phyloP scores from a whole-genome alignment of 2,888 invertebrate species.

The Polia nebulosa region DNA sequence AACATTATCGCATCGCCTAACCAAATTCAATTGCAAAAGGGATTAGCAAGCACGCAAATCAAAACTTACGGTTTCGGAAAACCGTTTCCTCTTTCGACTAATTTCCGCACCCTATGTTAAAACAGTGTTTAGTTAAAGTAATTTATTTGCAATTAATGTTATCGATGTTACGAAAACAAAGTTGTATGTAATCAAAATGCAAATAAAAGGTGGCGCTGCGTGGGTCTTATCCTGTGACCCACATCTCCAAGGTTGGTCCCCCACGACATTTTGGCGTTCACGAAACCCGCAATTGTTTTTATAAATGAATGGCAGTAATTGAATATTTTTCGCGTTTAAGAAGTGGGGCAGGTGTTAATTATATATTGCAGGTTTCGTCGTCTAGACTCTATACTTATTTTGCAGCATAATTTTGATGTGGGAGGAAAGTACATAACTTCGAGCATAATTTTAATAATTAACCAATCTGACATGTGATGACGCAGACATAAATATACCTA shows the following conservation, averaged over 20 bases:
- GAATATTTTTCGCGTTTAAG: conserved; percentile 56
- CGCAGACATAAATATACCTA: not conserved
- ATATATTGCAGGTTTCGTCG: conserved; percentile 41
- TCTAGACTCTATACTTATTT: conserved; percentile 38
- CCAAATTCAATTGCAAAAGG: conserved; percentile 39
- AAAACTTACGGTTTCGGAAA: conserved; percentile 44
- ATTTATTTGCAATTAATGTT: conserved; percentile 85
- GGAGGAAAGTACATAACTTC: not conserved
- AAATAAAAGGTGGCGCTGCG: conserved; percentile 81
- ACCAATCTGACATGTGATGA: not conserved
- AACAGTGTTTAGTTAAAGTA: conserved; percentile 71
- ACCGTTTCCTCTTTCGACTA: conserved; percentile 39
- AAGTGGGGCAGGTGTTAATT: conserved; percentile 56
- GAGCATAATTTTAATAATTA: not conserved
- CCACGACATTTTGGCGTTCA: conserved; percentile 72
- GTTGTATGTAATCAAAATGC: conserved; percentile 86
- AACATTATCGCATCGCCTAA: conserved; percentile 12
- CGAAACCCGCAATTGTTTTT: conserved; percentile 64
- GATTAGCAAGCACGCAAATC: conserved; percentile 63
- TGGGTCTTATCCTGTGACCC: conserved; percentile 87
- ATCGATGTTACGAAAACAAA: conserved; percentile 78
- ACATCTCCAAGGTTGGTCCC: conserved; percentile 86
- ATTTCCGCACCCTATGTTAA: conserved; percentile 71
- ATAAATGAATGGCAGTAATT: conserved; percentile 55
- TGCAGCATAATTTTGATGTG: not conserved